Percentiles rank a stretch among this genome's conserved stretches.
Evolutionary conservation across 2,113 vertebrate species (phyloP).

Genomic region (Puffinus mauretanicus): DNA sequence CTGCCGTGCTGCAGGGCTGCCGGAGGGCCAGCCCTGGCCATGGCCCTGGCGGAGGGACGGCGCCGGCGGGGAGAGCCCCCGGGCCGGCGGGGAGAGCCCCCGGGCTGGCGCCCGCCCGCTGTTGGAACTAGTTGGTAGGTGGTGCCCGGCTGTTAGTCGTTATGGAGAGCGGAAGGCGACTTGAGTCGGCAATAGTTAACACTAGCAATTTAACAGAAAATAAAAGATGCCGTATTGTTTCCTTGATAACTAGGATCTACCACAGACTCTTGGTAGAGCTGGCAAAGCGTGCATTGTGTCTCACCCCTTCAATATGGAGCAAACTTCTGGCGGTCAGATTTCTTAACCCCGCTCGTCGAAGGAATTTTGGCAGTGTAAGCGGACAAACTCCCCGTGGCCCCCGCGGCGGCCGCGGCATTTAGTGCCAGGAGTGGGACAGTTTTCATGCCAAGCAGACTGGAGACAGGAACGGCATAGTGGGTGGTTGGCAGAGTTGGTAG

Average conservation of each 20-base stretch:
- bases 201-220: slow-evolving; percentile 70
- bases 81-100: background rate
- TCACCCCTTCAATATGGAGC: slow-evolving; percentile 86
- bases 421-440: slow-evolving; percentile 86
- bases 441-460: slow-evolving; percentile 96
- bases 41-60: rapidly evolving
- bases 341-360: slow-evolving; percentile 81
- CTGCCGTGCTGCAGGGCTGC: background rate
- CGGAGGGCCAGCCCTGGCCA: background rate
- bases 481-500: slow-evolving; percentile 80
- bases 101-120: background rate
- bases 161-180: slow-evolving; percentile 69
- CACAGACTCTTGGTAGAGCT: slow-evolving; percentile 70
- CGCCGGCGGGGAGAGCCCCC: rapidly evolving
- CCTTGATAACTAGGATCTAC: slow-evolving; percentile 70
- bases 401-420: slow-evolving; percentile 82
- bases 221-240: slow-evolving; percentile 69
- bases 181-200: slow-evolving; percentile 67
- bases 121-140: slow-evolving; percentile 73
- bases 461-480: slow-evolving; percentile 90
- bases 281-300: slow-evolving; percentile 61
- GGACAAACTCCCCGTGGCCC: slow-evolving; percentile 83
- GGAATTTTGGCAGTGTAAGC: slow-evolving; percentile 87
- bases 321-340: slow-evolving; percentile 92
- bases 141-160: slow-evolving; percentile 61